Evolutionary conservation across 2,797 vertebrate genomes (phyloP).

Genomic region (Oreochromis grahami): DNA sequence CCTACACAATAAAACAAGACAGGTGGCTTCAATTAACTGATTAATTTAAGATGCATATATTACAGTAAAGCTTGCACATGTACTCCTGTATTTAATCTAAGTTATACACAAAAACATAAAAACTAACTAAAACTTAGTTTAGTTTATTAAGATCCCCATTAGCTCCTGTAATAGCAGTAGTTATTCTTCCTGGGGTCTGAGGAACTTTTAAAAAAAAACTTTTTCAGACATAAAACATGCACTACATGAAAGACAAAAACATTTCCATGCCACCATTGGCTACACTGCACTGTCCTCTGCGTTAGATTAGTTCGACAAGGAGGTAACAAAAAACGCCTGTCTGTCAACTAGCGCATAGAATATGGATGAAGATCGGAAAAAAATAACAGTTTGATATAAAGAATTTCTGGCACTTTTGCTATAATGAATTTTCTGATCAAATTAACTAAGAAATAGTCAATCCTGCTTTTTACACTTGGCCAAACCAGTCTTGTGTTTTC

Average conservation of each 20-base stretch:
- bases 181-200: not conserved
- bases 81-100: not conserved
- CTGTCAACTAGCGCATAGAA: not conserved
- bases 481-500: too few species aligned
- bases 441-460: not conserved
- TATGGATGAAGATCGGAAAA: not conserved
- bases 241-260: not conserved
- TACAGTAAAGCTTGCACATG: not conserved
- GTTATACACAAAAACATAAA: not conserved
- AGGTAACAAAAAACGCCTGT: not conserved
- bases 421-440: fast-evolving
- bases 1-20: conserved; percentile 66
- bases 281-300: not conserved
- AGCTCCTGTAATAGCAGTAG: not conserved
- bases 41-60: fast-evolving
- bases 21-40: not conserved
- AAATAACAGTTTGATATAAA: not conserved
- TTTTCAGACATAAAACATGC: not conserved
- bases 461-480: too few species aligned
- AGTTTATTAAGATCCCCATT: fast-evolving
- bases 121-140: not conserved
- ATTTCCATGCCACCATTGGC: not conserved
- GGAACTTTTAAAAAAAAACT: not conserved
- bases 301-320: not conserved
- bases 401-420: not conserved